Evolutionary conservation across 92 coral and sea anemone genomes (phyloP).

Genomic region (Actinostola sp.): DNA sequence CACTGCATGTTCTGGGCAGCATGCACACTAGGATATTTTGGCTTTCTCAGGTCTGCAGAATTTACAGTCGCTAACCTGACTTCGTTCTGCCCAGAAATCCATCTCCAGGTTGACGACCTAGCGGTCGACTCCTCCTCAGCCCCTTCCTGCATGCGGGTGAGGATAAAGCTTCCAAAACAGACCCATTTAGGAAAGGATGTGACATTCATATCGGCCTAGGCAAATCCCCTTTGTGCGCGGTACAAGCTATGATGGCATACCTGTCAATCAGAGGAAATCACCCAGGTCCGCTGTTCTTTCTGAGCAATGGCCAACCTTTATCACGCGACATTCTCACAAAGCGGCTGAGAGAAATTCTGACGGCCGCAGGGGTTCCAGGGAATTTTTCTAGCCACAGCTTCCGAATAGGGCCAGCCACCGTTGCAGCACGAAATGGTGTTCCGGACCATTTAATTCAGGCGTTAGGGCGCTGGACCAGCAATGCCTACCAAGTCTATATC

Average conservation of each 20-base stretch:
- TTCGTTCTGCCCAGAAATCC: constrained; percentile 23
- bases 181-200: constrained; percentile 28
- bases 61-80: constrained; percentile 34
- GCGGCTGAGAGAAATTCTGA: constrained; percentile 27
- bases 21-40: constrained; percentile 41
- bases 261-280: constrained; percentile 8
- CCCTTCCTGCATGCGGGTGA: constrained; percentile 18
- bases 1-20: constrained; percentile 52
- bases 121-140: constrained; percentile 16
- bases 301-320: constrained; percentile 20
- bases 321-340: constrained; percentile 18
- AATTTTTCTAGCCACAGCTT: constrained; percentile 28
- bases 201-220: constrained; percentile 14
- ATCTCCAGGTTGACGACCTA: constrained; percentile 28
- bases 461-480: constrained; percentile 45
- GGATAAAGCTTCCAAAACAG: constrained; percentile 48
- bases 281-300: constrained; percentile 32
- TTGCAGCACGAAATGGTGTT: constrained; percentile 31
- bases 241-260: constrained; percentile 17
- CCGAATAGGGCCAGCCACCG: constrained; percentile 25
- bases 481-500: constrained; percentile 41
- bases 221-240: constrained; percentile 21
- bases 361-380: constrained; percentile 14
- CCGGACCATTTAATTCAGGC: constrained; percentile 52
- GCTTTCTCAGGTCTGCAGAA: constrained; percentile 51